phyloP scores from a whole-genome alignment of 2,113 vertebrate species.

The Cynoglossus semilaevis region DNA sequence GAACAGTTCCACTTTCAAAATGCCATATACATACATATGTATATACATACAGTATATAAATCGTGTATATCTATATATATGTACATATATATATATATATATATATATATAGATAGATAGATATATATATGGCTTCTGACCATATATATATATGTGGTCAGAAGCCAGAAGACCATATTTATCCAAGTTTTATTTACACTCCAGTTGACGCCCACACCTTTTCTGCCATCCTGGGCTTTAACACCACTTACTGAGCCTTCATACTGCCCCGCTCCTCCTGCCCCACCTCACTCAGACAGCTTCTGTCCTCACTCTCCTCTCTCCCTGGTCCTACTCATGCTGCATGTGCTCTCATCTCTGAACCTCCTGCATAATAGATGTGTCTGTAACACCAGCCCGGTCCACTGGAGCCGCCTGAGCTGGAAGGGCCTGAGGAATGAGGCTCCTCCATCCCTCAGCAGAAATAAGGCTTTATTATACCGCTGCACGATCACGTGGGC shows the following conservation, averaged over 20 bases:
- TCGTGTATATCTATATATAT: no score
- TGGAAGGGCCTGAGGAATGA: conserved; percentile 11
- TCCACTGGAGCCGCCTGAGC: conserved; percentile 49
- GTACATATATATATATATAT: no score
- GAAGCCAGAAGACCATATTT: no score
- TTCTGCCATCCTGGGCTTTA: no score
- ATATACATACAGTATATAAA: no score
- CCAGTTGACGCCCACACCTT: background rate
- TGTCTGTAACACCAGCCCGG: conserved; percentile 53
- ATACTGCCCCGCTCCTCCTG: background rate
- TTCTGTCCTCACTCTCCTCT: background rate
- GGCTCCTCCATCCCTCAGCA: background rate
- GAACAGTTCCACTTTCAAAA: no score
- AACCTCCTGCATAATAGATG: conserved; percentile 60
- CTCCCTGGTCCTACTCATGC: conserved; percentile 9
- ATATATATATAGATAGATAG: no score
- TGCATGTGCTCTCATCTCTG: conserved; percentile 47
- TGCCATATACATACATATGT: no score
- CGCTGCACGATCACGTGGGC: no score
- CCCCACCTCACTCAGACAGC: background rate
- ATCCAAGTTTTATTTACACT: background rate
- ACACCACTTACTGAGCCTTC: background rate
- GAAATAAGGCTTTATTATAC: conserved; percentile 12
- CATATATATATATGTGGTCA: no score
- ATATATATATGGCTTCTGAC: no score